These are phyloP conservation scores for Cyprichromis sp. DNA, from an alignment of 2,113 vertebrate species.

Conservation along the genomic window DNA sequence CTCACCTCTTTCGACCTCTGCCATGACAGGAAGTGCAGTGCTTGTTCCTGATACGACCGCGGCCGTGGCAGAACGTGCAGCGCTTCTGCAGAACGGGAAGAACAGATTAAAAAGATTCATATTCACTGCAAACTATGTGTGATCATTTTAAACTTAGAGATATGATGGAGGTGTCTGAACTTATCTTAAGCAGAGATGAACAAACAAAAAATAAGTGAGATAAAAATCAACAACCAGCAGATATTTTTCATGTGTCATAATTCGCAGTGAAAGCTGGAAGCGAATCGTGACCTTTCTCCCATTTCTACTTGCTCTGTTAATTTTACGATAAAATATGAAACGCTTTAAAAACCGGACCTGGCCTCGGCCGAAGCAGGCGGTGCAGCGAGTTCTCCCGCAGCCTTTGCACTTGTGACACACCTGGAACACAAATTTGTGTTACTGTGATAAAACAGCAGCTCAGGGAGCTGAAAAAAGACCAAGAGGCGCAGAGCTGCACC, in stretches of 20 bases:
- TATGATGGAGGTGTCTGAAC: not conserved
- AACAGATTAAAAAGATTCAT: not conserved
- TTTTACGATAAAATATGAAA: fast-evolving
- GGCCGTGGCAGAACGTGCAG: conserved; percentile 58
- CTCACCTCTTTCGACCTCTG: conserved; percentile 56
- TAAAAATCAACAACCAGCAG: not conserved
- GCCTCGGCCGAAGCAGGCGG: conserved; percentile 53
- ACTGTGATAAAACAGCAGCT: not conserved
- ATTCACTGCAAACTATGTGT: not conserved
- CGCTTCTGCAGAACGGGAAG: conserved; percentile 38
- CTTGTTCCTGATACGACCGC: conserved; percentile 31
- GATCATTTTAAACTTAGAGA: not conserved
- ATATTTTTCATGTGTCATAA: fast-evolving
- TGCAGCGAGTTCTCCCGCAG: conserved; percentile 59
- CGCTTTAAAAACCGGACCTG: conserved; percentile 22
- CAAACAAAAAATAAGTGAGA: not conserved
- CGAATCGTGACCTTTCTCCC: fast-evolving
- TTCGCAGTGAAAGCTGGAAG: not conserved
- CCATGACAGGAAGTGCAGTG: conserved; percentile 61
- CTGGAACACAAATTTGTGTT: conserved; percentile 32
- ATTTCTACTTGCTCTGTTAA: not conserved
- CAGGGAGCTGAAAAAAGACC: fast-evolving
- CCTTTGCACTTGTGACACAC: conserved; percentile 68
- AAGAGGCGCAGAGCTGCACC: conserved; percentile 31
- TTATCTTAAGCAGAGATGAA: not conserved